Evolutionary conservation across 2,888 invertebrate species (phyloP), one percentile per base, ranked within the genome.

Genomic region (Protodeltote pygarga): DNA sequence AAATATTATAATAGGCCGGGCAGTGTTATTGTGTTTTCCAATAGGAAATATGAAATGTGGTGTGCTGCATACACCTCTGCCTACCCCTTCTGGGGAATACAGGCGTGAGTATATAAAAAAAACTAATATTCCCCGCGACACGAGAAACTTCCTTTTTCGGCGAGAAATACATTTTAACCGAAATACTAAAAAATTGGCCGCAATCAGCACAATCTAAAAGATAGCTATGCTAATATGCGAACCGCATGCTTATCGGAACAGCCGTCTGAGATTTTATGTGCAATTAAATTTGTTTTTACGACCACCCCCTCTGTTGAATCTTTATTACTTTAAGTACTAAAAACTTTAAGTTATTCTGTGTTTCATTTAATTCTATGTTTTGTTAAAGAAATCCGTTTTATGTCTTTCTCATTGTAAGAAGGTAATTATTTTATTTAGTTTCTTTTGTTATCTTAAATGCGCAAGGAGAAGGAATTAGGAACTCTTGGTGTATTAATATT

Each of bases 161-260:
- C n/a, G n/a, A n/a, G n/a, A n/a, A n/a, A n/a, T n/a, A n/a, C n/a
- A n/a, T n/a, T n/a, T n/a, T n/a, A 11, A 11, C 11, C 5, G 11
- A 5, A 11, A 5, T 1, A 5, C 38, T 51, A 60, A 68, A 71
- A 69, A 71, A 69, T 63, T 73, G 62, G 61, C 49, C 52, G 41
- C 66, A 77, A 75, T n/a, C n/a, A 51, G 62, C 67, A 68, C 51
- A 70, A 81, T 79, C 81, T 76, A 66, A 73, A 71, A 69, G 74
- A 72, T 68, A 71, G 53, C 75, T 71, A 80, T 81, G 80, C 79
- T 77, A 83, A 84, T 81, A 73, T 35, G 41, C 42, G 49, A 68
- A 21, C 50, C 40, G 37, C 46, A 60, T 58, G 47, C 58, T 65
- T 64, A 73, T 74, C 66, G 66, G 55, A 60, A 69, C 50, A 64